Percentiles rank a stretch among this genome's conserved stretches.
Conservation (phyloP, 2,113 vertebrate species). For the Syrmaticus mikado region DNA sequence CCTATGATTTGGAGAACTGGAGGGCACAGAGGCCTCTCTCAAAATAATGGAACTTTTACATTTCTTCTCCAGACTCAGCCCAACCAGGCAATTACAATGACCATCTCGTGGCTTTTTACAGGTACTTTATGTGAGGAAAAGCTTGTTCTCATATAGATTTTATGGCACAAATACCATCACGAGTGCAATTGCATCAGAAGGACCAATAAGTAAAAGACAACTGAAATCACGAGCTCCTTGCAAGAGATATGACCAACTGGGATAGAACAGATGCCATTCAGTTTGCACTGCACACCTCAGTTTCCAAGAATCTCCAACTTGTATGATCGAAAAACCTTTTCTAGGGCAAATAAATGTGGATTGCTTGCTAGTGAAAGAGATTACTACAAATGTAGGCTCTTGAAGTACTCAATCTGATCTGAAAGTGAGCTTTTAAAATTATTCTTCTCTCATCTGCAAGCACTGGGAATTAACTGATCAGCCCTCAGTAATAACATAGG, state of each 20-base stretch:
- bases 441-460: not conserved
- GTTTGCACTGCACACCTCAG: not conserved
- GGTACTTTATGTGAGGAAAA: not conserved
- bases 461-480: not conserved
- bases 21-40: not conserved
- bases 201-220: not conserved
- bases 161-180: not conserved
- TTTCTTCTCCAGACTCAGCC: not conserved
- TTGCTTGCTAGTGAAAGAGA: not conserved
- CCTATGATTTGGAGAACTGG: not conserved
- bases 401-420: not conserved
- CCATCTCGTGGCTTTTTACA: not conserved
- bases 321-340: not conserved
- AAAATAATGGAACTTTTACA: not conserved
- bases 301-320: not conserved
- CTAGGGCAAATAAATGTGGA: not conserved
- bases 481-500: not conserved
- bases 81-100: not conserved
- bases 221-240: not conserved
- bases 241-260: not conserved
- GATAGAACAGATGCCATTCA: not conserved
- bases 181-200: not conserved
- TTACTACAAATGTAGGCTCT: not conserved
- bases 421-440: not conserved
- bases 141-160: not conserved